Conservation (phyloP, 1,140 invertebrate genomes). For the Babylonia areolata region DNA sequence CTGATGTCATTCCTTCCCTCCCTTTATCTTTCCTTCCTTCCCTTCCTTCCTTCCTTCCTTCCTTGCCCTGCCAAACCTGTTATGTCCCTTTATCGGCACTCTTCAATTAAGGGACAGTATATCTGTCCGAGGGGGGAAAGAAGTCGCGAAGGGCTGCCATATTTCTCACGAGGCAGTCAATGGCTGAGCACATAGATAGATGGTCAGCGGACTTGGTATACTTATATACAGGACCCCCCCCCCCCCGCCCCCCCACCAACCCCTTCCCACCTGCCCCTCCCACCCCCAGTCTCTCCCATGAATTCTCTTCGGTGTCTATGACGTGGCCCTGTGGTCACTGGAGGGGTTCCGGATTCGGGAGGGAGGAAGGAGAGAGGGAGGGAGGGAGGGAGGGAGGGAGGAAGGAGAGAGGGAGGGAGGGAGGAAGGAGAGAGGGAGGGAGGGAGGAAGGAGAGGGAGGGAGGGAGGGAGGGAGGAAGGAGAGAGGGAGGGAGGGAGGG, state of each 20-base stretch:
- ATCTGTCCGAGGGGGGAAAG: not conserved
- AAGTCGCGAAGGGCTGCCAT: not conserved
- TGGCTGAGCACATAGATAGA: not conserved
- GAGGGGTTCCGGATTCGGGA: too few relatives aligned
- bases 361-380: too few relatives aligned
- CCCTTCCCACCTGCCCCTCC: too few relatives aligned
- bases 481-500: not conserved
- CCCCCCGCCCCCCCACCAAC: too few relatives aligned
- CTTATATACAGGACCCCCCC: too few relatives aligned
- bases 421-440: not conserved
- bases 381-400: too few relatives aligned
- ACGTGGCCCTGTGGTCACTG: too few relatives aligned
- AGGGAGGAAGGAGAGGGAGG: not conserved
- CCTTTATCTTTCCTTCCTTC: not conserved
- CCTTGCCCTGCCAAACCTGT: not conserved
- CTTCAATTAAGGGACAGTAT: conserved; percentile 22
- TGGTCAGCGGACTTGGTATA: not conserved
- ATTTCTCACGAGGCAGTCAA: conserved; percentile 22
- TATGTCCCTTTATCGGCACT: conserved; percentile 1
- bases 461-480: not conserved
- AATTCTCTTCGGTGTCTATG: too few relatives aligned
- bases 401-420: not conserved
- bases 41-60: not conserved
- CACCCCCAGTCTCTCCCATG: too few relatives aligned
- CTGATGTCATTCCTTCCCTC: not conserved